Percentiles rank a stretch among this genome's conserved stretches.
These are phyloP conservation scores for Cossypha caffra DNA, from an alignment of 2,797 vertebrate species.

Conservation along the genomic window DNA sequence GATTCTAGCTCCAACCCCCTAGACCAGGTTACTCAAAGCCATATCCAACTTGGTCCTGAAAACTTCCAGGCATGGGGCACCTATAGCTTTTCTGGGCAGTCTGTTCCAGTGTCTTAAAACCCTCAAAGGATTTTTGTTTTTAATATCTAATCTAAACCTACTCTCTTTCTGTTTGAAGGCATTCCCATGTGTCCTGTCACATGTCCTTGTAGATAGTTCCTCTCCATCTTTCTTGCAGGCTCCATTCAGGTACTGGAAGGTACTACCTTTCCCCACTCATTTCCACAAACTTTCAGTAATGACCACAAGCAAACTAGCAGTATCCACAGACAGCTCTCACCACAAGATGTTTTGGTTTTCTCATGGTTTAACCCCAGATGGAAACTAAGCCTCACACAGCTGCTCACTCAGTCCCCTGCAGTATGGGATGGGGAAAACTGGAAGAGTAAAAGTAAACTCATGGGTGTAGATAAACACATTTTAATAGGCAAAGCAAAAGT, in stretches of 20 bases:
- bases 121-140: not conserved
- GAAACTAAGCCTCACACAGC: not conserved
- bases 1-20: not conserved
- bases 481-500: not conserved
- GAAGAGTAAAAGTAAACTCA: not conserved
- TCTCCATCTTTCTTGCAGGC: not conserved
- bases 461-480: not conserved
- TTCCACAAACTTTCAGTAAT: not conserved
- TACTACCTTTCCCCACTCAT: not conserved
- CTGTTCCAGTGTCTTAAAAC: not conserved
- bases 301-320: not conserved
- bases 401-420: not conserved
- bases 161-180: not conserved
- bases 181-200: too few species aligned
- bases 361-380: fast-evolving
- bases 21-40: not conserved
- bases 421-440: fast-evolving
- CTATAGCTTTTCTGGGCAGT: not conserved
- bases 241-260: not conserved
- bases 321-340: not conserved
- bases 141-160: not conserved
- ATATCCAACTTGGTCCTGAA: not conserved
- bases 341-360: not conserved
- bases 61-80: not conserved
- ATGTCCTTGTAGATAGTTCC: not conserved